Conservation (phyloP, 2,113 vertebrate species). For the Panurus biarmicus region DNA sequence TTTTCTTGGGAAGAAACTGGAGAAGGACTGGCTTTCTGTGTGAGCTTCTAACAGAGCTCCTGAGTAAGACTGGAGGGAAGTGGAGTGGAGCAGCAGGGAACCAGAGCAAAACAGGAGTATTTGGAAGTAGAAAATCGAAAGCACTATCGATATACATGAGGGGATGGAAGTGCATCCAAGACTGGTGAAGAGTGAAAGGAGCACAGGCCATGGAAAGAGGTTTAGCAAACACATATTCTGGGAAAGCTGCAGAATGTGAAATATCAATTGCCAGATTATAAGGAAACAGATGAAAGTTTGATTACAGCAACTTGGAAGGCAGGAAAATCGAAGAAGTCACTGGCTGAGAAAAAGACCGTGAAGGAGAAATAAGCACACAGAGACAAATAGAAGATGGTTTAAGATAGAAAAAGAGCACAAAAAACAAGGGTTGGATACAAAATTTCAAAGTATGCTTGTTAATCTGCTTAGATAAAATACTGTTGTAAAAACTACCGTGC, state of each 20-base stretch:
- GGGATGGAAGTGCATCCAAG: background rate
- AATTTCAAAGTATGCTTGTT: background rate
- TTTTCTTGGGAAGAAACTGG: background rate
- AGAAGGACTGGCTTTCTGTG: background rate
- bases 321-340: background rate
- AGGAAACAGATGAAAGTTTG: background rate
- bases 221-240: background rate
- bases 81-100: background rate
- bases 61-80: background rate
- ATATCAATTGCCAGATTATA: background rate
- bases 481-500: background rate
- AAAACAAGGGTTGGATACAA: background rate
- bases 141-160: background rate
- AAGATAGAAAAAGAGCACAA: background rate
- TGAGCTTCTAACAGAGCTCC: background rate
- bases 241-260: background rate
- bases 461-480: background rate
- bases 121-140: background rate
- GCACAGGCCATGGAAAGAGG: background rate
- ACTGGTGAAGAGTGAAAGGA: background rate
- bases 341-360: background rate
- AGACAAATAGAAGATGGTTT: background rate
- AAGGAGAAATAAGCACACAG: background rate
- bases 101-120: background rate
- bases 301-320: background rate